Percentiles rank a stretch among this genome's conserved stretches.
Evolutionary conservation across 2,113 vertebrate genomes (phyloP).

Genomic region (Dicentrarchus labrax): DNA sequence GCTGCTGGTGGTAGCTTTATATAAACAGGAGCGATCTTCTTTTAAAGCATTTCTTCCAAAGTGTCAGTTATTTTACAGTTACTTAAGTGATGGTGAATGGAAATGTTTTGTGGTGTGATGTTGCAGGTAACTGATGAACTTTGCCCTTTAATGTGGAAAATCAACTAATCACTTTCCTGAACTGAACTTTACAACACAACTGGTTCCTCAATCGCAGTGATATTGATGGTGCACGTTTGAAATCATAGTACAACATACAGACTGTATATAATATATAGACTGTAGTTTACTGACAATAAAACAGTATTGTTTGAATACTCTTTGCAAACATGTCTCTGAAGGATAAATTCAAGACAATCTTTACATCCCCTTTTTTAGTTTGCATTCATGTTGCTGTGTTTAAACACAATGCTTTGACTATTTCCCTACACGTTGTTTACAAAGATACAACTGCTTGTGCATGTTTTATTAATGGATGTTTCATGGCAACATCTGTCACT

Average conservation of each 20-base stretch:
- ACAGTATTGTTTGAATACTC: neutral
- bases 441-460: slow-evolving; percentile 3
- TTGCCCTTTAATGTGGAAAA: neutral
- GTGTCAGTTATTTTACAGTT: neutral
- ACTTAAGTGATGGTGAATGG: neutral
- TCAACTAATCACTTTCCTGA: neutral
- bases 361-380: neutral
- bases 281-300: neutral
- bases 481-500: slow-evolving; percentile 49
- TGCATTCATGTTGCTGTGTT: neutral
- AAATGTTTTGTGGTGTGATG: neutral
- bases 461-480: slow-evolving; percentile 43
- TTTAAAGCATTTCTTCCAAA: neutral
- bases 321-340: neutral
- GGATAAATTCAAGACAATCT: neutral
- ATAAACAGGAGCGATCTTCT: too few species aligned
- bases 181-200: neutral
- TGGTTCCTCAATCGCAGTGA: neutral
- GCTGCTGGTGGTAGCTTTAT: too few species aligned
- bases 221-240: neutral
- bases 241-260: neutral
- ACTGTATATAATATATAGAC: neutral
- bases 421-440: slow-evolving; percentile 20
- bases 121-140: neutral
- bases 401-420: neutral